Base-by-base conservation (phyloP, 2,113 vertebrate species). In the Caranx melampygus region DNA sequence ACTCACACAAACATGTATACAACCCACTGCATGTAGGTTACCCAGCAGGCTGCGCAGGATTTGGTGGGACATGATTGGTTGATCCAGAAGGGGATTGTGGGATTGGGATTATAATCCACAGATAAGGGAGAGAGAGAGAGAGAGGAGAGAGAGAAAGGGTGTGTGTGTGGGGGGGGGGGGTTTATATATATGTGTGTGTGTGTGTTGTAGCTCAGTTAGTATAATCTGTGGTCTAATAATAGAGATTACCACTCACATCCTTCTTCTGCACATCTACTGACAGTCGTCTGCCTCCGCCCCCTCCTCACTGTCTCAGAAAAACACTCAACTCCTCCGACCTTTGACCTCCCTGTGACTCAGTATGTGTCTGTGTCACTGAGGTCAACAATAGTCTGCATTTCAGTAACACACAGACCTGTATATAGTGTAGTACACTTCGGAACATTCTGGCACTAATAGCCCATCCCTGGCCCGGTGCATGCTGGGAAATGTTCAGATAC, bases 71-170 rank as follows among this genome's bases (percentile, higher is more conserved):
- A 65, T 84, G 85, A 91, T 88, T 90, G 86, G 91, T 89, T 58
- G 77, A 87, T 73, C 72, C 82, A 83, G 67, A 87, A 49, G 33
- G 82, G 85, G 89, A 89, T 90, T 86, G 87, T 72, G 64, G 78
- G 84, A 84, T 87, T 89, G 86, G 57, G 78, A 90, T 91, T 89
- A 92, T 90, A 91, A 90, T 82, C 88, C 73, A 70, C 51, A 79
- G 74, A 86, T 85, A 69, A 71, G 40, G 11, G 40, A 42, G 40
- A 42, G 40, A 10, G 40, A 5, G 40, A 42, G 40, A 42, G 40
- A n/a, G 40, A 37, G 37, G 2, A 37, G 37, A 37, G 37, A 37
- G 37, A 37, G 37, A 37, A 2, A 37, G 37, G 8, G 26, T 61
- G 61, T 79, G 72, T 75, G 75, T 64, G 72, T 40, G 55, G 51